A percentile compares a stretch with the other conserved stretches of the same genome.
Conservation (phyloP, 2,797 vertebrate genomes). For the Echeneis naucrates region DNA sequence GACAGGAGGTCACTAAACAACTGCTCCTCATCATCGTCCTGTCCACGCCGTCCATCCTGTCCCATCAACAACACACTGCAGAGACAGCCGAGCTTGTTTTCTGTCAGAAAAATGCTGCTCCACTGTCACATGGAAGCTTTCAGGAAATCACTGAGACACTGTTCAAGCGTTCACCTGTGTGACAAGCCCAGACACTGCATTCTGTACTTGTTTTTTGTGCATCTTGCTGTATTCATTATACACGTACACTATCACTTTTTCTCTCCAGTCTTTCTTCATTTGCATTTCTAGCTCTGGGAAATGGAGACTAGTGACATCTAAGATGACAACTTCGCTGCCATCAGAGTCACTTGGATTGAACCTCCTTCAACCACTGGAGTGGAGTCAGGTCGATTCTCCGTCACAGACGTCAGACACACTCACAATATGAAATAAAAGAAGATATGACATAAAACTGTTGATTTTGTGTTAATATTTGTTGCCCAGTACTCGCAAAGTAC, state of each 20-base stretch:
- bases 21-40: not conserved
- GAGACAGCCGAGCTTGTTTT: not conserved
- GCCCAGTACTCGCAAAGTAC: not conserved
- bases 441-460: not conserved
- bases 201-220: too few species aligned
- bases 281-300: not conserved
- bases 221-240: too few species aligned
- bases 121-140: too few species aligned
- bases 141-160: too few species aligned
- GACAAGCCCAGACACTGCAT: too few species aligned
- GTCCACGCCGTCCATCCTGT: not conserved
- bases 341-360: constrained; percentile 5
- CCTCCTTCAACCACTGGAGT: not conserved
- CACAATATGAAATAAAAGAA: constrained; percentile 1
- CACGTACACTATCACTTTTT: too few species aligned
- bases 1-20: not conserved
- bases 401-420: not conserved
- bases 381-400: not conserved
- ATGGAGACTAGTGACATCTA: not conserved
- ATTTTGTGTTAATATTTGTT: not conserved
- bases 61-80: not conserved
- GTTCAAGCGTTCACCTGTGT: too few species aligned
- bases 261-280: too few species aligned
- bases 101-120: too few species aligned
- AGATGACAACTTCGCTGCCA: constrained; percentile 1